Evolutionary conservation across 2,888 invertebrate genomes (phyloP).

Genomic region (Sarcophaga rosellei): DNA sequence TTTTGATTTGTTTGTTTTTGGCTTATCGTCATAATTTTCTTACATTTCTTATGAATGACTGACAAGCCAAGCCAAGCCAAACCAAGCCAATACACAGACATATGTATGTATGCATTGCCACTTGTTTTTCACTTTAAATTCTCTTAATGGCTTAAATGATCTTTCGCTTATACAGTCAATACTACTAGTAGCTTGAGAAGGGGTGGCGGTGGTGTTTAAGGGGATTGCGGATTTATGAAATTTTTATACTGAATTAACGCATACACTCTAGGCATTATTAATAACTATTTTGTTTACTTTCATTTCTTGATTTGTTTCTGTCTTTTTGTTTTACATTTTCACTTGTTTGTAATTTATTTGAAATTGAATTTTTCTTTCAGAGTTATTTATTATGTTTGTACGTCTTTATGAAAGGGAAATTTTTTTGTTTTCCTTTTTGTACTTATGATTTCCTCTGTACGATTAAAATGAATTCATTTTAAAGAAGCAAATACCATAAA

Average conservation of each 20-base stretch:
- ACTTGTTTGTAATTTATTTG: constrained; percentile 26
- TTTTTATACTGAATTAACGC: constrained; percentile 44
- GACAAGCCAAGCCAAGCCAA: not conserved
- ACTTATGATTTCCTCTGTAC: constrained; percentile 6
- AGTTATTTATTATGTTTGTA: constrained; percentile 11
- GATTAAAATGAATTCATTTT: not conserved
- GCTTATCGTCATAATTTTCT: constrained; percentile 33
- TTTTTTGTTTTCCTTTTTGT: constrained; percentile 13
- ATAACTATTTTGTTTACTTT: not conserved
- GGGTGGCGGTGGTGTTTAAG: not conserved
- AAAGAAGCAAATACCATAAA: not conserved
- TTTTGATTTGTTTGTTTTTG: constrained; percentile 30
- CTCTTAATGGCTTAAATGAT: too few species aligned
- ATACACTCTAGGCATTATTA: constrained; percentile 27
- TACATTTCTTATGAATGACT: not conserved
- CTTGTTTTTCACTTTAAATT: too few species aligned
- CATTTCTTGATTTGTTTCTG: constrained; percentile 8
- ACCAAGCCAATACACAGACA: too few species aligned
- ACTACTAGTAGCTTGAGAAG: too few species aligned
- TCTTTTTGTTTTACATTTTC: not conserved
- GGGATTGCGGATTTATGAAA: constrained; percentile 23
- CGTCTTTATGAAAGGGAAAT: constrained; percentile 11
- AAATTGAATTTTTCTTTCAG: constrained; percentile 22
- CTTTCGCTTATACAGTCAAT: too few species aligned
- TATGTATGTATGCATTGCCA: too few species aligned